phyloP scores from a whole-genome alignment of 2,888 invertebrate species.

The Tortrix viridana region DNA sequence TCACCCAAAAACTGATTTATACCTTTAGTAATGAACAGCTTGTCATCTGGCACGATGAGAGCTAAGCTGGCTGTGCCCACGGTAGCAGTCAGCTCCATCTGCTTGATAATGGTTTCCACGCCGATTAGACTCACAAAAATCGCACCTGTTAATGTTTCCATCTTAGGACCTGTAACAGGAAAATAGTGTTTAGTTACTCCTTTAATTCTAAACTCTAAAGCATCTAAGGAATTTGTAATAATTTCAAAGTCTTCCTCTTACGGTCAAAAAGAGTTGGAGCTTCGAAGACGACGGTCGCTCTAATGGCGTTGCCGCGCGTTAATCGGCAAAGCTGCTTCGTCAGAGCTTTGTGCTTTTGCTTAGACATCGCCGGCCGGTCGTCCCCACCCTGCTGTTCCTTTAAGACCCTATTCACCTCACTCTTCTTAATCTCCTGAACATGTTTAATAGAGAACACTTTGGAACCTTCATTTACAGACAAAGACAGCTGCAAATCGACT shows the following conservation, averaged over 20 bases:
- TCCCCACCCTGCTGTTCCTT: constrained; percentile 59
- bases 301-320: constrained; percentile 69
- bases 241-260: constrained; percentile 1
- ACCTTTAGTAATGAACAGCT: constrained; percentile 63
- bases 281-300: constrained; percentile 63
- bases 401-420: constrained; percentile 68
- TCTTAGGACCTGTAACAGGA: constrained; percentile 53
- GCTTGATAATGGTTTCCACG: constrained; percentile 58
- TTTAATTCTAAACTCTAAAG: neutral
- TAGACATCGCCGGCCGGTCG: constrained; percentile 48
- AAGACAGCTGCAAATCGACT: constrained; percentile 64
- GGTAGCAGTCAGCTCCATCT: constrained; percentile 60
- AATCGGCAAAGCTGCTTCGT: constrained; percentile 70
- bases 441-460: constrained; percentile 64
- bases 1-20: constrained; percentile 27
- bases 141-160: constrained; percentile 57
- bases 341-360: constrained; percentile 56
- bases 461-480: constrained; percentile 62
- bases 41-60: constrained; percentile 51
- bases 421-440: constrained; percentile 71
- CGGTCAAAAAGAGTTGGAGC: constrained; percentile 53
- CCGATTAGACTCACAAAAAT: constrained; percentile 68
- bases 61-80: constrained; percentile 63
- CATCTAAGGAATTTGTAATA: neutral
- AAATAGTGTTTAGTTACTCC: neutral